Evolutionary conservation across 1,140 invertebrate genomes (phyloP).

Genomic region (Gryllus bimaculatus): DNA sequence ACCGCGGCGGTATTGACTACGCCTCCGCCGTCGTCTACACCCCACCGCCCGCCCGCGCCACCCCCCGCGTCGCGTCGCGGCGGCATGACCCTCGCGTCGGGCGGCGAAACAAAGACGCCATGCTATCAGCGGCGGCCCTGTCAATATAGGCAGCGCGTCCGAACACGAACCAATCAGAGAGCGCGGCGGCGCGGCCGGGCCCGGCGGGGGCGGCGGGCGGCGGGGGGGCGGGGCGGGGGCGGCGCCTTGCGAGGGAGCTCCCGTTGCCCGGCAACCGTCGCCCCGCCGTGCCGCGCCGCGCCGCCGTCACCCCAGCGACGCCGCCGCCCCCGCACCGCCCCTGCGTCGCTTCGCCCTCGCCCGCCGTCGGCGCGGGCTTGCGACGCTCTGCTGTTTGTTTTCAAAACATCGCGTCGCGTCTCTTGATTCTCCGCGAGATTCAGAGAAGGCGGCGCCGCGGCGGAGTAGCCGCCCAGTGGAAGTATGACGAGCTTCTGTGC

Average conservation of each 20-base stretch:
- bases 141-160: conserved; percentile 2
- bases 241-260: background rate
- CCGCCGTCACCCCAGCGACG: background rate
- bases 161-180: background rate
- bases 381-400: background rate
- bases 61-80: no score
- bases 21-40: background rate
- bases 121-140: background rate
- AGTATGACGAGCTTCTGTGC: background rate
- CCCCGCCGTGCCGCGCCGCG: no score
- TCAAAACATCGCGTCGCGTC: background rate
- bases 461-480: background rate
- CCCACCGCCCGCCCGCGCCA: no score
- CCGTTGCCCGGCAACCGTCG: background rate
- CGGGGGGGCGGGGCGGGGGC: no score
- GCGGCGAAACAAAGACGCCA: background rate
- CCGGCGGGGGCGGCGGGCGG: no score
- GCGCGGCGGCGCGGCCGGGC: no score
- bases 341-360: background rate
- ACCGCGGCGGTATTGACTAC: background rate
- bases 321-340: no score
- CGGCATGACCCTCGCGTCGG: background rate
- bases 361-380: background rate
- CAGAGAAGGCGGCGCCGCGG: background rate
- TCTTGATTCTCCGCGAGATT: background rate